phyloP scores from a whole-genome alignment of 1,140 invertebrate genomes.

The Drosophila pseudoananassae region DNA sequence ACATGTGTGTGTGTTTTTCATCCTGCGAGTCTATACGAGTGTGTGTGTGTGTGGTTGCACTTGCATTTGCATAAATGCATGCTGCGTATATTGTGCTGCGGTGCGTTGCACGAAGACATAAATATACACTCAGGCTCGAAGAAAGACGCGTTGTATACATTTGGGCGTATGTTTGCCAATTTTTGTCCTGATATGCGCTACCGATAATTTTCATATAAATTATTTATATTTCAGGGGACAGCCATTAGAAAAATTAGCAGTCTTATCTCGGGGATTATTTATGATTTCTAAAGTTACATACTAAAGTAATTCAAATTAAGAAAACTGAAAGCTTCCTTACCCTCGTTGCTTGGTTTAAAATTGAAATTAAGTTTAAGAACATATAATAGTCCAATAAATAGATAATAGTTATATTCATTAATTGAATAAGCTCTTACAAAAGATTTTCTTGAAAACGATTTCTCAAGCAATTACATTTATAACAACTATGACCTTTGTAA shows the following conservation, averaged over 20 bases:
- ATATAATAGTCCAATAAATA: too few relatives aligned
- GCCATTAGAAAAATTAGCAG: constrained; percentile 9
- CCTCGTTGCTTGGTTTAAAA: too few relatives aligned
- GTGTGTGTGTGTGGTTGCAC: constrained; percentile 24
- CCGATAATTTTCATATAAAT: constrained; percentile 35
- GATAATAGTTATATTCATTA: too few relatives aligned
- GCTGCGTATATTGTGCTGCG: constrained; percentile 41
- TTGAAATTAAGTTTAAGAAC: too few relatives aligned
- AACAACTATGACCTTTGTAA: too few relatives aligned
- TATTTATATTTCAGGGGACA: constrained; percentile 12
- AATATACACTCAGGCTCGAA: constrained; percentile 18
- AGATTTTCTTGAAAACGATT: too few relatives aligned
- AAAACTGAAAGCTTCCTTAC: background rate
- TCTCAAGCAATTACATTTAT: too few relatives aligned
- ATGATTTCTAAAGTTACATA: constrained; percentile 5
- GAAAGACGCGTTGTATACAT: constrained; percentile 20
- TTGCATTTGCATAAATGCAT: constrained; percentile 68
- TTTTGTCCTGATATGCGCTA: constrained; percentile 26
- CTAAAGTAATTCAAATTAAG: background rate
- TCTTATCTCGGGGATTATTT: constrained; percentile 13
- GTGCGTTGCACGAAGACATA: constrained; percentile 31
- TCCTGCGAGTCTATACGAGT: background rate
- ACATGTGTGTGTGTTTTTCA: constrained; percentile 6
- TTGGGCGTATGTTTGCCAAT: constrained; percentile 19
- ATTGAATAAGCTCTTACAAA: too few relatives aligned